Evolutionary conservation across 2,888 invertebrate species (phyloP), one percentile per base, ranked within the genome.

Genomic region (Petrolisthes manimaculis): DNA sequence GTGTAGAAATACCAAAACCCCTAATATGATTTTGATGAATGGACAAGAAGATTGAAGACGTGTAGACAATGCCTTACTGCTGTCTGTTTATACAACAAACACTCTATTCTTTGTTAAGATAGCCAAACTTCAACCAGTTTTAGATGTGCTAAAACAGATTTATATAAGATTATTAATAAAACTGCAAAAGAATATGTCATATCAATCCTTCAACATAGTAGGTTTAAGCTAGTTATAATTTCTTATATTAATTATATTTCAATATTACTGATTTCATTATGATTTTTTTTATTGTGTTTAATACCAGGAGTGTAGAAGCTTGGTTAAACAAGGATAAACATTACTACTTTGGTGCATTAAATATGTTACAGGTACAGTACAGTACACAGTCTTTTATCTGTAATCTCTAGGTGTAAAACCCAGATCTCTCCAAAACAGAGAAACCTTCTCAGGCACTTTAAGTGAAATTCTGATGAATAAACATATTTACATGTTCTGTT

Each of bases 91-190:
- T 88, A 88, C 88, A 88, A 88, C 88, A 88, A 88, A 88, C 88
- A 88, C 84, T 88, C 84, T 88, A 88, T 88, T 88, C 88, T 88
- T 88, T 88, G 84, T 88, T 88, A 88, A 89, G 83, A 89, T 86
- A 89, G 85, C 89, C 89, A 89, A 89, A 89, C 83, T 83, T 83
- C 84, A 89, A 89, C 89, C 85, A 89, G 82, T 89, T 89, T 89
- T 89, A 89, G 89, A 89, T 89, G 89, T 89, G 89, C 89, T 89
- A 89, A 86, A 89, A 88, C 84, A 89, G 89, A 89, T 89, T 89
- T 89, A 89, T 89, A 89, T 89, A 89, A 89, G 89, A 86, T 89
- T 89, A 89, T 89, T 89, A 89, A 89, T 89, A 89, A 89, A 89
- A 89, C 55, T 79, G n/a, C 21, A 79, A 71, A 79, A 84, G 61